A percentile compares a stretch with the other conserved stretches of the same genome.
Conservation (phyloP, 1,140 invertebrate species). For the Potamilus streckersoni region DNA sequence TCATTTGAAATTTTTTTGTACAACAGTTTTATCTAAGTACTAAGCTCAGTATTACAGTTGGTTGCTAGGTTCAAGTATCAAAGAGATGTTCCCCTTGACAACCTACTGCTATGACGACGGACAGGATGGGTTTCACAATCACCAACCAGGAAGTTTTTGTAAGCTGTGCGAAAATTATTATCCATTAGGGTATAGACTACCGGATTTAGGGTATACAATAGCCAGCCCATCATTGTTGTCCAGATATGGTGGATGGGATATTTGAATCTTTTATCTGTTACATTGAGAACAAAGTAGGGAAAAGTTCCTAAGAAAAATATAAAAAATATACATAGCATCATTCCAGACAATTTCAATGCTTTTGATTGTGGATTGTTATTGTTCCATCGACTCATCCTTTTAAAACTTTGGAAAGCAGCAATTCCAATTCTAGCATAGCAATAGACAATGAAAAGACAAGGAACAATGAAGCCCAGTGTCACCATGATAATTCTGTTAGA, state of each 20-base stretch:
- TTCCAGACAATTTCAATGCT: slow-evolving; percentile 42
- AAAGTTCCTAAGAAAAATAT: slow-evolving; percentile 50
- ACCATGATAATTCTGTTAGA: slow-evolving; percentile 52
- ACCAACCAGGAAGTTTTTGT: slow-evolving; percentile 37
- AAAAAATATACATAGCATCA: slow-evolving; percentile 52
- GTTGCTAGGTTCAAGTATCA: background rate
- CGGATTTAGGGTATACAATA: slow-evolving; percentile 45
- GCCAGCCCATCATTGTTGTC: slow-evolving; percentile 44
- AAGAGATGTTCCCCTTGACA: slow-evolving; percentile 22
- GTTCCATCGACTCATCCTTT: slow-evolving; percentile 41
- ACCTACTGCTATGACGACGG: slow-evolving; percentile 19
- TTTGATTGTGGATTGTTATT: slow-evolving; percentile 37
- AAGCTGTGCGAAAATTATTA: slow-evolving; percentile 43
- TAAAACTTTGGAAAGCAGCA: slow-evolving; percentile 45
- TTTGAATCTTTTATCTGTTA: slow-evolving; percentile 36
- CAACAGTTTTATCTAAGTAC: no score
- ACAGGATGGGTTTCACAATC: slow-evolving; percentile 33
- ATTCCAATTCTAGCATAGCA: slow-evolving; percentile 59
- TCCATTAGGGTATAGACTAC: slow-evolving; percentile 53
- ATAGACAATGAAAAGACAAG: slow-evolving; percentile 54
- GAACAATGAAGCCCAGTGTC: slow-evolving; percentile 53
- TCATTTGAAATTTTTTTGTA: no score
- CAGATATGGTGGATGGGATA: slow-evolving; percentile 44
- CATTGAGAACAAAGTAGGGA: slow-evolving; percentile 48
- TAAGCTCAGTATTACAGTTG: no score